These are phyloP conservation scores for Ischnus inquisitorius DNA, from an alignment of 2,888 invertebrate genomes.

Conservation along the genomic window DNA sequence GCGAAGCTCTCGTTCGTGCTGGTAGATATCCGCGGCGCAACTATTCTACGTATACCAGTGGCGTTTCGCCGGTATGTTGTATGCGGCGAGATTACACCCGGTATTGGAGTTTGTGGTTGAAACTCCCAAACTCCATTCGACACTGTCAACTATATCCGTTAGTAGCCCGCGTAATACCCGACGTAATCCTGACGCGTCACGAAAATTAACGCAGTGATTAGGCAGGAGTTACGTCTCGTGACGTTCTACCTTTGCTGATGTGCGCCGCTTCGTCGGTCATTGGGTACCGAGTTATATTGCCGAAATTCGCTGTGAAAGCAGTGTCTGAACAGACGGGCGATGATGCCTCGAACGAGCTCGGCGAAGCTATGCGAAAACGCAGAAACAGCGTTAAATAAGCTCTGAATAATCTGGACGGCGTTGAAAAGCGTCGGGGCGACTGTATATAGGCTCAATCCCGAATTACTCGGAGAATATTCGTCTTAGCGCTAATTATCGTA, in stretches of 20 bases:
- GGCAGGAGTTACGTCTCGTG: constrained; percentile 52
- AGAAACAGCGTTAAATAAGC: background rate
- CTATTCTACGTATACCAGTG: constrained; percentile 27
- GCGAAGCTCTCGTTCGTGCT: constrained; percentile 25
- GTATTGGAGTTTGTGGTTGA: constrained; percentile 67
- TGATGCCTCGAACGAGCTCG: background rate
- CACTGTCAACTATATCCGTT: constrained; percentile 55
- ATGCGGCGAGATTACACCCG: constrained; percentile 65
- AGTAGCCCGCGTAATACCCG: constrained; percentile 34
- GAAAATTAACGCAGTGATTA: constrained; percentile 65
- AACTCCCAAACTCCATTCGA: constrained; percentile 65
- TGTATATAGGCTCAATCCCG: background rate
- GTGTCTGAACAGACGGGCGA: background rate
- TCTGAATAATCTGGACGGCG: background rate
- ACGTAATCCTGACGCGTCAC: constrained; percentile 56
- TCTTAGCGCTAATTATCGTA: constrained; percentile 52
- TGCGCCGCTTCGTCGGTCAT: background rate
- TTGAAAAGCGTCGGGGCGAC: background rate
- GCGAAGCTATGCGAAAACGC: background rate
- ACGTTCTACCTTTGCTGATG: background rate
- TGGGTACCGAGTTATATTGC: background rate
- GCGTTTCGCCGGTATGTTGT: constrained; percentile 38
- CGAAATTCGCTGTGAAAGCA: background rate
- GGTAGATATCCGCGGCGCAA: constrained; percentile 16
- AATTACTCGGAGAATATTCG: constrained; percentile 41